Evolutionary conservation across 2,797 vertebrate species (phyloP).

Genomic region (Chaunax sp.): DNA sequence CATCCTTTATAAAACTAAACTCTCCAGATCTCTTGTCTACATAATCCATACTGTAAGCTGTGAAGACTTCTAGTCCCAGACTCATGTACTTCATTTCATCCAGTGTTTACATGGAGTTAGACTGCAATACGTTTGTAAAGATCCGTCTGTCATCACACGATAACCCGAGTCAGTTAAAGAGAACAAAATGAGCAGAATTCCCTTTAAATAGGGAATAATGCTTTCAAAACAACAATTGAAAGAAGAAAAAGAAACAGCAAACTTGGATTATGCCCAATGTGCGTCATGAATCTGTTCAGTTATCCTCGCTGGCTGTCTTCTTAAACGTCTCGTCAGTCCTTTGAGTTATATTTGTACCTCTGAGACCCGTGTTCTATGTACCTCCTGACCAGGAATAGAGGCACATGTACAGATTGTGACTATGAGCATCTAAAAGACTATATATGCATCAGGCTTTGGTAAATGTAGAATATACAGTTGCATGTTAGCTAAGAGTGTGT

Average conservation of each 20-base stretch:
- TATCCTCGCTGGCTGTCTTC: slow-evolving; percentile 36
- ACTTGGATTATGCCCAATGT: slow-evolving; percentile 54
- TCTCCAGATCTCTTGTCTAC: slow-evolving; percentile 39
- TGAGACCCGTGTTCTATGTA: slow-evolving; percentile 37
- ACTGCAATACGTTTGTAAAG: slow-evolving; percentile 51
- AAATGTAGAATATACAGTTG: slow-evolving; percentile 43
- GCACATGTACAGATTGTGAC: slow-evolving; percentile 43
- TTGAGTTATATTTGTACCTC: slow-evolving; percentile 47
- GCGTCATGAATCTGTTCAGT: slow-evolving; percentile 47
- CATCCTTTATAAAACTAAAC: slow-evolving; percentile 50
- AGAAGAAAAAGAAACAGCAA: slow-evolving; percentile 51
- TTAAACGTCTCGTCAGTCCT: slow-evolving; percentile 44
- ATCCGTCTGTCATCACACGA: slow-evolving; percentile 33
- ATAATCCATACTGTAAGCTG: slow-evolving; percentile 32
- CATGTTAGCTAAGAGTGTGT: slow-evolving; percentile 8
- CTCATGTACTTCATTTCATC: slow-evolving; percentile 56
- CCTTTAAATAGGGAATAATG: slow-evolving; percentile 49
- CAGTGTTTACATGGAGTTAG: slow-evolving; percentile 60
- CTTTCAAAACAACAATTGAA: slow-evolving; percentile 34
- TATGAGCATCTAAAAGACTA: slow-evolving; percentile 21
- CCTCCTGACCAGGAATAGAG: slow-evolving; percentile 55
- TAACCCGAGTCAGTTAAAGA: slow-evolving; percentile 30
- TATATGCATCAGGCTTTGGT: slow-evolving; percentile 38
- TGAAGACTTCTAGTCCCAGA: slow-evolving; percentile 36
- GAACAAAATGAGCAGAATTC: slow-evolving; percentile 25